Conservation (phyloP, 1,140 invertebrate species). For the Atopsyche davidsoni region DNA sequence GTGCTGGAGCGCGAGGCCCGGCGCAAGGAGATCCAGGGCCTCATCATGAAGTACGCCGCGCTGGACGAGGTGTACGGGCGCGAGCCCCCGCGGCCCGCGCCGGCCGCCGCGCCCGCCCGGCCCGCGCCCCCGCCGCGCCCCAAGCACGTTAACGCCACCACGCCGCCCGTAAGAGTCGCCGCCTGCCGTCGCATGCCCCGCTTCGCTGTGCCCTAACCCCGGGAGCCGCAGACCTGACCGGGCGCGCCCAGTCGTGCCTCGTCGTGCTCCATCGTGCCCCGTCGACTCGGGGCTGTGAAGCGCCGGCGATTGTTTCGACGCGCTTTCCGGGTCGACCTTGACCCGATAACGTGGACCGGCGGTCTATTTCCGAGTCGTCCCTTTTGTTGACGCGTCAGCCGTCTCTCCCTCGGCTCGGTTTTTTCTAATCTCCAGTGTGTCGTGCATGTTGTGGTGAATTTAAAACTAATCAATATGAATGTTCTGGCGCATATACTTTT, state of each 20-base stretch:
- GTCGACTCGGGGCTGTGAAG: not conserved
- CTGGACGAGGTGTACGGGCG: constrained; percentile 60
- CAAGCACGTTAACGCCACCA: constrained; percentile 36
- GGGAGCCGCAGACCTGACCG: not conserved
- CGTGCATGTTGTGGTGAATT: too few relatives aligned
- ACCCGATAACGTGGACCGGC: constrained; percentile 3
- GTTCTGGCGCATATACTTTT: too few relatives aligned
- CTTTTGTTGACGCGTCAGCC: constrained; percentile 7
- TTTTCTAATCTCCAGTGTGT: not conserved
- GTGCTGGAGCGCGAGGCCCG: constrained; percentile 65
- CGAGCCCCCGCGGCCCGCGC: constrained; percentile 29
- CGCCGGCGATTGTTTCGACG: not conserved
- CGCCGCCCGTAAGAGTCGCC: constrained; percentile 50
- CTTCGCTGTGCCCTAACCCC: not conserved
- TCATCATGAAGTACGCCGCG: constrained; percentile 71
- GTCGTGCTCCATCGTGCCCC: not conserved
- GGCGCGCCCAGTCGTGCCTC: not conserved
- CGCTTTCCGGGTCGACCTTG: constrained; percentile 2
- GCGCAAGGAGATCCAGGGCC: constrained; percentile 71
- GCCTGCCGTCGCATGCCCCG: not conserved
- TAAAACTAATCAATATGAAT: too few relatives aligned
- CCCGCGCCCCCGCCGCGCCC: constrained; percentile 26
- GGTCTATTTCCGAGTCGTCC: not conserved
- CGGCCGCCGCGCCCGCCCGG: constrained; percentile 39
- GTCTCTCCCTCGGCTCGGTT: not conserved